Evolutionary conservation across 2,888 invertebrate species (phyloP).

Genomic region (Pseudanteris insignis): DNA sequence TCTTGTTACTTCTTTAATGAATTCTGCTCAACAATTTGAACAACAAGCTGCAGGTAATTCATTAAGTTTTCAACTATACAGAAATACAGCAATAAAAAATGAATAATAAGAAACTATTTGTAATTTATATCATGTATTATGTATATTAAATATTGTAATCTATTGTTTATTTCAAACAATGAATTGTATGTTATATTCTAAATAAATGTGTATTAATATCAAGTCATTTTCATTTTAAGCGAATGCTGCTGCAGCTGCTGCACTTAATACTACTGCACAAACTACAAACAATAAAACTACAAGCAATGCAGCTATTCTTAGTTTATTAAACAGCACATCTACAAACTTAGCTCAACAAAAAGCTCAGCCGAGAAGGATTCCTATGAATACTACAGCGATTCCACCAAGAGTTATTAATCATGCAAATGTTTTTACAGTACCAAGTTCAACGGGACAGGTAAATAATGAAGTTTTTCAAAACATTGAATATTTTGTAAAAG

Average conservation of each 20-base stretch:
- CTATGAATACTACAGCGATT: slow-evolving; percentile 60
- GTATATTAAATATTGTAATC: too few relatives aligned
- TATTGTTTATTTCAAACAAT: too few relatives aligned
- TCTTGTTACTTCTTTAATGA: slow-evolving; percentile 82
- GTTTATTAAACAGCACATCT: slow-evolving; percentile 80
- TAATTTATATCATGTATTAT: too few relatives aligned
- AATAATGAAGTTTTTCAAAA: too few relatives aligned
- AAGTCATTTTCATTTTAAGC: slow-evolving; percentile 46
- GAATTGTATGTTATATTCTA: too few relatives aligned
- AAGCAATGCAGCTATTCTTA: slow-evolving; percentile 80
- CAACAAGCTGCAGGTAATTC: slow-evolving; percentile 71
- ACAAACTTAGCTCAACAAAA: slow-evolving; percentile 68
- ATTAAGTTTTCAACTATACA: too few relatives aligned
- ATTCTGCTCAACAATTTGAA: slow-evolving; percentile 83
- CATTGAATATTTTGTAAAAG: too few relatives aligned
- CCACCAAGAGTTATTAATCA: slow-evolving; percentile 62
- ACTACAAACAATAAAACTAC: slow-evolving; percentile 66
- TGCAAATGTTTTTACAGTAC: slow-evolving; percentile 64
- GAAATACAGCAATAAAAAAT: too few relatives aligned
- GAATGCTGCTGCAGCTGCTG: slow-evolving; percentile 60
- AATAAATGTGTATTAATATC: too few relatives aligned
- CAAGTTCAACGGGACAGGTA: slow-evolving; percentile 62
- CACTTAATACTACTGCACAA: slow-evolving; percentile 63
- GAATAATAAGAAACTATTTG: too few relatives aligned
- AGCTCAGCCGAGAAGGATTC: slow-evolving; percentile 60